Base-by-base conservation (phyloP, 2,888 invertebrate species). In the Digitonthophagus gazella region DNA sequence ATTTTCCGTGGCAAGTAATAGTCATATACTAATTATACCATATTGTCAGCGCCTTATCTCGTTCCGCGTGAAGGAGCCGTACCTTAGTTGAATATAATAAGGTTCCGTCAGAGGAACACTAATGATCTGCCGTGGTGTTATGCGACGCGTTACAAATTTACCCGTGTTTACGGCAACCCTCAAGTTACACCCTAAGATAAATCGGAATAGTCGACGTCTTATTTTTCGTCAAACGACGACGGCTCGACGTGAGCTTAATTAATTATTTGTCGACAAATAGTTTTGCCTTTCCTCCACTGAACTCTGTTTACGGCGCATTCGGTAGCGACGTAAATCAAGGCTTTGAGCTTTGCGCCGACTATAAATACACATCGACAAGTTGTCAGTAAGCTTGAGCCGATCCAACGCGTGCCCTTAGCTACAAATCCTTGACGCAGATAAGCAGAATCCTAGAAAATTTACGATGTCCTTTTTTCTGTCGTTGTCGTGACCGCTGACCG, bases 1-100 rank as follows among this genome's bases (percentile, higher is more conserved):
- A 44, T 44, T 44, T 44, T 11, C 6, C 20, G 20, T 14, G 19
- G 15, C 61, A 11, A 11, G n/a, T 61, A n/a, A 61, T 19, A n/a
- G 61, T 18, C 20, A 72, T 72, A 74, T 74, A 72, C 72, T 72
- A 74, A 74, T 74, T 73, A 71, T 55, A 67, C 64, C 56, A 67
- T 65, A 55, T 68, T 64, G 71, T 72, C 72, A 71, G 68, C 66
- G 22, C 68, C 61, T 72, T 74, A 74, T 74, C 72, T 71, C 72
- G 65, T 73, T 73, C 73, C 71, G 71, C 71, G 68, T 72, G 73
- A 19, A 5, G 18, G 19, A 20, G 5, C 20, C 20, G n/a, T 61
- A 18, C 61, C 16, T 18, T 15, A 16, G 18, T 14, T 44, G 61
- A 20, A 61, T 20, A 61, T 61, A 61, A 61, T 61, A 61, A 15